Base-by-base conservation (phyloP, 2,113 vertebrate species). In the Pseudopipra pipra region DNA sequence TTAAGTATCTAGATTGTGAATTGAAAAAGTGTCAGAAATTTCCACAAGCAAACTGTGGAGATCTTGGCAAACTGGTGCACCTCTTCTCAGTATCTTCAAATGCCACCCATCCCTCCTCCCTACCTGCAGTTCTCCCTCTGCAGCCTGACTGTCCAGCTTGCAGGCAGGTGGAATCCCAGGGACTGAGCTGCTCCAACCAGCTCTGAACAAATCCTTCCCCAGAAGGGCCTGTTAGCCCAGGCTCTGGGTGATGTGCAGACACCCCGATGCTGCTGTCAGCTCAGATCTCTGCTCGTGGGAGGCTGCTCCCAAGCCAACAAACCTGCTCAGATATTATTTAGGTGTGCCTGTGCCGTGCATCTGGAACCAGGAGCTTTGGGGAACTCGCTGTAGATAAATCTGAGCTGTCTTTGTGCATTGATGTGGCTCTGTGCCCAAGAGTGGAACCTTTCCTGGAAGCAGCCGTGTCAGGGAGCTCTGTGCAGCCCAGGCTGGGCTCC, bases 41-140 rank as follows among this genome's bases (percentile, higher is more conserved):
- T 83, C 59, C 63, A 73, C 35, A 44, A 22, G 27, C 25, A 41
- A 54, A 24, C n/a, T 58, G n/a, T 77, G 63, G 49, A 58, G 25
- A 49, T 27, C n/a, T 71, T 80, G 47, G 41, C 28, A 84, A 63
- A 12, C 17, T 23, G 22, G 11, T 37, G 35, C 25, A 25, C 7
- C 11, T 87, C 19, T 76, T 87, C 24, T 47, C 20, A 52, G 24
- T 16, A 11, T 25, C 43, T 66, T 62, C 37, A 3, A 10, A 7
- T 12, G 61, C 41, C 1, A 0, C 14, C 43, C 22, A 12, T 30
- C 22, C 37, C 5, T 20, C 3, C 5, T 16, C 14, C n/a, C 5
- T 41, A 10, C 28, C 25, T 31, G 5, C 30, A 86, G 37, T 78
- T 90, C 37, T 44, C 30, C 37, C 7, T 1, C 39, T 31, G 54